phyloP scores from a whole-genome alignment of 2,113 vertebrate species.

The Atrichornis clamosus region DNA sequence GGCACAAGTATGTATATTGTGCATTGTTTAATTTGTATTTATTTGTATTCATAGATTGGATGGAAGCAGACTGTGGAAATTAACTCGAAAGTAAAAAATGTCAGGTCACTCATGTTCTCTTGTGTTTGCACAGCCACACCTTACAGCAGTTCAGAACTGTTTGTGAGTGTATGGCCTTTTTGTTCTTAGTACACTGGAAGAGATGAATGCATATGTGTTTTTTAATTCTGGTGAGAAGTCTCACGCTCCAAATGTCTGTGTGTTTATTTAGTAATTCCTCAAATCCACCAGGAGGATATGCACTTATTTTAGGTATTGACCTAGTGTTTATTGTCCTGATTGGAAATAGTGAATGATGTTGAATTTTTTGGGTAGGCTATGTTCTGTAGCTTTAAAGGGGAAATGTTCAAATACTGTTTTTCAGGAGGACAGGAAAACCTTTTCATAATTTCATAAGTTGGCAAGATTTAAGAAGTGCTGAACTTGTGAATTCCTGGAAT shows the following conservation, averaged over 20 bases:
- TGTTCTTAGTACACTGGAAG: not conserved
- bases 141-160: not conserved
- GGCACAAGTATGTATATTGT: constrained; percentile 81
- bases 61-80: not conserved
- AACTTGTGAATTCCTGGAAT: constrained; percentile 92
- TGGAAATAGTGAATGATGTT: not conserved
- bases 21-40: not conserved
- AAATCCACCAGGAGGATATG: not conserved
- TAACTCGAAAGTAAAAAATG: not conserved
- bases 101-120: not conserved
- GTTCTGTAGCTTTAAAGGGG: not conserved
- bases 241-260: accelerated
- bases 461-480: constrained; percentile 88
- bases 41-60: not conserved
- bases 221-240: not conserved
- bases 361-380: not conserved
- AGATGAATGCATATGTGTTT: accelerated
- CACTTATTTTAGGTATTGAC: not conserved
- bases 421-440: constrained; percentile 86
- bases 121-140: not conserved
- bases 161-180: not conserved
- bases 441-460: constrained; percentile 99
- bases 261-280: not conserved
- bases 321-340: not conserved
- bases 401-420: constrained; percentile 12